Evolutionary conservation across 2,113 vertebrate genomes (phyloP).

Genomic region (Nipponia nippon): DNA sequence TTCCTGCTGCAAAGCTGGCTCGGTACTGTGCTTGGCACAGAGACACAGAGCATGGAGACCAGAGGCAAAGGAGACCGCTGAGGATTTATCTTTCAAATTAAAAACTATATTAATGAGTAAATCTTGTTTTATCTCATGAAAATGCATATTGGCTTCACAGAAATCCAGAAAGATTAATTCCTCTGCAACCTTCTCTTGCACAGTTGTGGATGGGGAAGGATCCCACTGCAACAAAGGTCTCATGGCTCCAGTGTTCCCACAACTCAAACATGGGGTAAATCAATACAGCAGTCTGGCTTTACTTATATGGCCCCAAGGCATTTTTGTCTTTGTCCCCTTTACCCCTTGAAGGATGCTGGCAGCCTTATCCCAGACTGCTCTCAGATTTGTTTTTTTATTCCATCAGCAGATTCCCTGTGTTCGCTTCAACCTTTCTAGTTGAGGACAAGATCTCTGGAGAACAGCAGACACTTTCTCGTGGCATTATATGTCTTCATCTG

Average conservation of each 20-base stretch:
- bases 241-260: neutral
- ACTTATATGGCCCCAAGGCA: neutral
- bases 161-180: neutral
- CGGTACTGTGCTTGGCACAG: neutral
- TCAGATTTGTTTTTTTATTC: neutral
- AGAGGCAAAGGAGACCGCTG: neutral
- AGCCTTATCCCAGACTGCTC: neutral
- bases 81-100: neutral
- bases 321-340: neutral
- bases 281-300: neutral
- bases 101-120: neutral
- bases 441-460: neutral
- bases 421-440: neutral
- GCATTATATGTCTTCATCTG: neutral
- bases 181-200: neutral
- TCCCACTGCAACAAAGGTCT: neutral
- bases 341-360: neutral
- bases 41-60: neutral
- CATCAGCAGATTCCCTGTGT: neutral
- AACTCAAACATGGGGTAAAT: accelerated
- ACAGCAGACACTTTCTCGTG: neutral
- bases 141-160: neutral
- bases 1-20: conserved; percentile 35
- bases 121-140: neutral
- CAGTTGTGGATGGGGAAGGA: neutral